Evolutionary conservation across 1,140 invertebrate genomes (phyloP).

Genomic region (Hypothenemus hampei): DNA sequence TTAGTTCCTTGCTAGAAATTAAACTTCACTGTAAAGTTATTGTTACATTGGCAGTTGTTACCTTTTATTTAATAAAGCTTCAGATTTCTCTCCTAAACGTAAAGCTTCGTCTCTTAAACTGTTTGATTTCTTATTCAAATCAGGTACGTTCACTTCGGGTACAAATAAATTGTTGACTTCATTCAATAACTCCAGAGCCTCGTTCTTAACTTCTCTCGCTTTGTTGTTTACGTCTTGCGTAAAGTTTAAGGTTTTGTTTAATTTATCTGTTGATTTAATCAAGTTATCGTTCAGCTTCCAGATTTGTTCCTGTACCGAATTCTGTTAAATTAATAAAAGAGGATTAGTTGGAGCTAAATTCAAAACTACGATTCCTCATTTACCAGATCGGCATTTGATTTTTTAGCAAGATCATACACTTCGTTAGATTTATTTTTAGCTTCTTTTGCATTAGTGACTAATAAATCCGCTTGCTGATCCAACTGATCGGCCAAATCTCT

Average conservation of each 20-base stretch:
- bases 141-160: conserved; percentile 66
- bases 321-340: too few relatives aligned
- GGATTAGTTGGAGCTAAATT: background rate
- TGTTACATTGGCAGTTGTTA: background rate
- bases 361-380: background rate
- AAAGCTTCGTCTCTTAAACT: conserved; percentile 52
- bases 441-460: conserved; percentile 69
- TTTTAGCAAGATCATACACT: conserved; percentile 75
- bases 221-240: conserved; percentile 67
- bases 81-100: conserved; percentile 46
- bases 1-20: conserved; percentile 3
- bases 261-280: conserved; percentile 56
- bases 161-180: conserved; percentile 70
- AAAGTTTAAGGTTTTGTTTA: conserved; percentile 62
- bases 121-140: conserved; percentile 62
- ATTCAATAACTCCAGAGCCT: conserved; percentile 71
- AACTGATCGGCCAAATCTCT: conserved; percentile 71
- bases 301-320: too few relatives aligned
- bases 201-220: conserved; percentile 66
- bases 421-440: conserved; percentile 77
- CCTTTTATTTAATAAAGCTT: conserved; percentile 54
- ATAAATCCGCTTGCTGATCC: conserved; percentile 70
- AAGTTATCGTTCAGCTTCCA: conserved; percentile 45
- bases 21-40: background rate
- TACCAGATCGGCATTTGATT: conserved; percentile 49